Percentiles rank a stretch among this genome's conserved stretches.
Conservation (phyloP, 2,888 invertebrate species). For the Scrobipalpa atriplicella region DNA sequence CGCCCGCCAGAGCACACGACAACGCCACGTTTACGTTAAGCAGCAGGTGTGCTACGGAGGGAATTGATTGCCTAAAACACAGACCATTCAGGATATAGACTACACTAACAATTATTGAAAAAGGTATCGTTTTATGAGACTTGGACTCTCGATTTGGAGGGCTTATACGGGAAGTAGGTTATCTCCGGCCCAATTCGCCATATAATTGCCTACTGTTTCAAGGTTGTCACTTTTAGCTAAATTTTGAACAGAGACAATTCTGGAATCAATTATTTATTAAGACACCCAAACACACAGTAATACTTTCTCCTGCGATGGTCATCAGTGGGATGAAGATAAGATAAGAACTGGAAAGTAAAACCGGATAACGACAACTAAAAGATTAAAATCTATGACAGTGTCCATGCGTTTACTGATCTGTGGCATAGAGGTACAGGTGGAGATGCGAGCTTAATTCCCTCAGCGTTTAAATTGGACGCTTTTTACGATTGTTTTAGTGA, state of each 20-base stretch:
- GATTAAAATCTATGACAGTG: background rate
- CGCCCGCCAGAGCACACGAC: conserved; percentile 3
- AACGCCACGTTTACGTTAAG: conserved; percentile 15
- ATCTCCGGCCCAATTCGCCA: too few species aligned
- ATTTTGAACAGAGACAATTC: too few species aligned
- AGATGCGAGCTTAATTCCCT: conserved; percentile 22
- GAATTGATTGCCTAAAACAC: conserved; percentile 24
- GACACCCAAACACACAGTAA: too few species aligned
- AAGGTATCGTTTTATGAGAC: background rate
- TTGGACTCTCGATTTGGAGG: too few species aligned
- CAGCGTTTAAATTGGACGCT: conserved; percentile 24
- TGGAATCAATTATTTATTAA: too few species aligned
- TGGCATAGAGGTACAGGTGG: conserved; percentile 23
- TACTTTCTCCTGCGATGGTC: too few species aligned
- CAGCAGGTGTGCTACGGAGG: conserved; percentile 24
- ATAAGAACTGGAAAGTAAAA: too few species aligned
- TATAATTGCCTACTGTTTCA: too few species aligned
- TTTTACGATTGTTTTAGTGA: conserved; percentile 26
- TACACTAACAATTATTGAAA: background rate
- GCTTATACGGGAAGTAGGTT: too few species aligned
- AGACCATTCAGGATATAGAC: background rate
- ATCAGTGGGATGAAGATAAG: too few species aligned
- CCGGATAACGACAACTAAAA: too few species aligned
- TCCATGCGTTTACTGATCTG: background rate
- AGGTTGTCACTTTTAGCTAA: too few species aligned